phyloP scores from a whole-genome alignment of 2,888 invertebrate genomes.

The Anagyrus pseudococci region DNA sequence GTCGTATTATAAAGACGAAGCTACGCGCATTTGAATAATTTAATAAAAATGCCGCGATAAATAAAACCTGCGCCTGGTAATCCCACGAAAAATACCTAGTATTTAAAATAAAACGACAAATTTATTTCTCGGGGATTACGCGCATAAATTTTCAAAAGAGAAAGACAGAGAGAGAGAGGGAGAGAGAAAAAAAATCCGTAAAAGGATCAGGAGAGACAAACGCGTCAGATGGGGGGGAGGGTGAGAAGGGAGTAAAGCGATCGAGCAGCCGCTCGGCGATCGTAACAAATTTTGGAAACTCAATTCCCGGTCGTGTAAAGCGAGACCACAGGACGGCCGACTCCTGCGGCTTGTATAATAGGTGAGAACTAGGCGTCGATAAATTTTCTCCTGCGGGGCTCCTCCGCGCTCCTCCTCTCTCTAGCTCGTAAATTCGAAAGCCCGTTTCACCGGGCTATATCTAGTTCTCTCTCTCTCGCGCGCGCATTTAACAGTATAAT shows the following conservation, averaged over 20 bases:
- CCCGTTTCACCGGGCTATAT: too few relatives aligned
- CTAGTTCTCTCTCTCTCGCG: too few relatives aligned
- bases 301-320: constrained; percentile 8
- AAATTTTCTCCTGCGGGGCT: constrained; percentile 13
- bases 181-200: constrained; percentile 11
- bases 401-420: neutral
- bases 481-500: too few relatives aligned
- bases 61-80: neutral
- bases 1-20: constrained; percentile 19
- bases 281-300: constrained; percentile 21
- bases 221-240: too few relatives aligned
- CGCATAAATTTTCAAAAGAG: constrained; percentile 19
- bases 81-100: neutral
- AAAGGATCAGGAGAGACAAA: too few relatives aligned
- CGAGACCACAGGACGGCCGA: constrained; percentile 3
- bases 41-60: constrained; percentile 4
- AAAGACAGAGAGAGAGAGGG: too few relatives aligned
- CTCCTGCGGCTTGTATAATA: constrained; percentile 16
- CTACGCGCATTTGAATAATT: constrained; percentile 12
- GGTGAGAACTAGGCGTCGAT: constrained; percentile 33
- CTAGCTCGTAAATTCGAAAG: constrained; percentile 17
- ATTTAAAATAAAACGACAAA: constrained; percentile 16
- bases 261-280: neutral
- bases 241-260: constrained; percentile 4
- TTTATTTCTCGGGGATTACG: constrained; percentile 23